These are phyloP conservation scores for Pantherophis guttatus DNA, from an alignment of 2,113 vertebrate species.

Conservation along the genomic window DNA sequence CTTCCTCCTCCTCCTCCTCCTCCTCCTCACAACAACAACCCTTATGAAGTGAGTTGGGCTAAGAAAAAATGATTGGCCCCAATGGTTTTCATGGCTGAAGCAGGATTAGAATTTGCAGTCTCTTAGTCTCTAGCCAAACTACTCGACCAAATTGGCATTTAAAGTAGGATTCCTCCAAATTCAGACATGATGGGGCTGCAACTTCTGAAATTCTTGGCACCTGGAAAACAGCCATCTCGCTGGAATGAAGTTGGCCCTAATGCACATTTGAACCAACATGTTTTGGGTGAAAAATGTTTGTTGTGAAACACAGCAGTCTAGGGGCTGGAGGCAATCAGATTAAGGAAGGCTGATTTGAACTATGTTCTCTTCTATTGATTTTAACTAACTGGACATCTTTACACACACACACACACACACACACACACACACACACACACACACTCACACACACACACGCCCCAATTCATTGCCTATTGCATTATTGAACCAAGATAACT, in stretches of 20 bases:
- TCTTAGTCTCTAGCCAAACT: neutral
- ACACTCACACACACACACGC: neutral
- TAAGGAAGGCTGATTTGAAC: slow-evolving; percentile 1
- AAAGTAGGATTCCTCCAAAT: neutral
- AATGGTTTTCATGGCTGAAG: neutral
- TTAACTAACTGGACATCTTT: slow-evolving; percentile 21
- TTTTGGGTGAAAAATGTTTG: slow-evolving; percentile 23
- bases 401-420: neutral
- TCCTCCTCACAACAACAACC: neutral
- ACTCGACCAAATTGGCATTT: neutral
- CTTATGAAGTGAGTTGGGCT: neutral
- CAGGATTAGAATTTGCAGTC: neutral
- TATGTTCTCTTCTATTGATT: slow-evolving; percentile 31
- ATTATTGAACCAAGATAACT: neutral
- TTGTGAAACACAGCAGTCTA: neutral
- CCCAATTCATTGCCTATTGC: slow-evolving; percentile 25
- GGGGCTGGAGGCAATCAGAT: neutral
- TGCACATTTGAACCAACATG: slow-evolving; percentile 6
- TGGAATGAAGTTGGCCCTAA: slow-evolving; percentile 22
- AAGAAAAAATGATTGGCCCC: neutral
- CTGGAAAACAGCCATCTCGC: slow-evolving; percentile 27
- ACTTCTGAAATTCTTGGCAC: neutral
- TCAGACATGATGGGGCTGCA: neutral
- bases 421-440: neutral
- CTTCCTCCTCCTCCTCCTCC: too few relatives aligned